Base-by-base conservation (phyloP, 2,888 invertebrate species). In the Villa cingulata region DNA sequence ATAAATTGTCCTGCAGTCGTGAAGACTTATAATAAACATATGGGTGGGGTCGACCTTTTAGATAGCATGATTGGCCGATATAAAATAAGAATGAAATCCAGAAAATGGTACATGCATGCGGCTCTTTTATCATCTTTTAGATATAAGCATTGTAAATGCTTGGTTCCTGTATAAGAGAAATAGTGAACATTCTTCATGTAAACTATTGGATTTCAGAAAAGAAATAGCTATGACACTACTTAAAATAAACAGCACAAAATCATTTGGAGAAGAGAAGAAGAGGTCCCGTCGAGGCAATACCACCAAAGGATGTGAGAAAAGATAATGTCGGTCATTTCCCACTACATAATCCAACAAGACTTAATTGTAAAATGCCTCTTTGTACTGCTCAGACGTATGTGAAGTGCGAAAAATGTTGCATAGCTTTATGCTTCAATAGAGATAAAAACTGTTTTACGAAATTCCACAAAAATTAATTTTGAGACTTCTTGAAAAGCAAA, bases 1-100 rank as follows among this genome's bases (percentile, higher is more conserved):
- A 27, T 27, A 6, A 27, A 9, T 27, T 27, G 48, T n/a, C 47
- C 48, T 2, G 27, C 37, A 37, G 37, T 50, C 16, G 46, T 48
- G 12, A 45, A 32, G n/a, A 43, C 45, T 37, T 41, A 47, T 17
- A 36, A 44, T 37, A n/a, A 19, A 15, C 23, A 40, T 37, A 46
- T 46, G 43, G 29, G 32, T 32, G 48, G 48, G 17, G 48, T 46
- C 17, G 51, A 48, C 23, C 43, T 51, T 19, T 27, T 51, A 37
- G 52, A 52, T 36, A 49, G 50, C 36, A 47, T 51, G 14, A 53
- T 52, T 43, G 51, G 46, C 23, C 27, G 45, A n/a, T 50, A 50
- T 32, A 48, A 49, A 43, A 49, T 49, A 48, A 32, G 36, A 20
- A 20, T 51, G 46, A 42, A 43, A 27, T 49, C 51, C 37, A 48